Percentiles rank a stretch among this genome's conserved stretches.
Conservation (phyloP, 2,888 invertebrate species). For the Clostera curtula region DNA sequence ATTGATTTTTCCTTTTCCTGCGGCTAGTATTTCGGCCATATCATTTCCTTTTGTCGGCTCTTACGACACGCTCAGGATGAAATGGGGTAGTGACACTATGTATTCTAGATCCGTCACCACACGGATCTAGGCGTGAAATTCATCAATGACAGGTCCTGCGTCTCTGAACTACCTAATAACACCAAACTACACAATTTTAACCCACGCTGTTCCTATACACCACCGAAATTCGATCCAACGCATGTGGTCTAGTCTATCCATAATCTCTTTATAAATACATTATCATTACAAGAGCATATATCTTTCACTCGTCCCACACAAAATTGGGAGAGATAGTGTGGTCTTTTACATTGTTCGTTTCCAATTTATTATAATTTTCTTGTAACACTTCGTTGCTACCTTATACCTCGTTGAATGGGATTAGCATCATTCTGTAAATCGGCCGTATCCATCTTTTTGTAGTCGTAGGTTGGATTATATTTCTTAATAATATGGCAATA, state of each 20-base stretch:
- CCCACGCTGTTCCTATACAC: neutral
- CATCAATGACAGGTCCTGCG: too few relatives aligned
- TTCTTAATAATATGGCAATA: neutral
- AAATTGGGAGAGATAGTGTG: neutral
- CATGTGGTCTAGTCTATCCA: slow-evolving; percentile 30
- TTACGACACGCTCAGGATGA: too few relatives aligned
- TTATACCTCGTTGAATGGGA: slow-evolving; percentile 16
- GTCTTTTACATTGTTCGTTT: slow-evolving; percentile 16
- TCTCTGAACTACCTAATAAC: too few relatives aligned
- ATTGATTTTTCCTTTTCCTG: too few relatives aligned
- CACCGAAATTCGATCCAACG: slow-evolving; percentile 17
- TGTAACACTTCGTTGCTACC: slow-evolving; percentile 32
- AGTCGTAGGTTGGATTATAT: neutral
- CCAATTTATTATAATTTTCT: slow-evolving; percentile 53
- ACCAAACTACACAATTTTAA: neutral
- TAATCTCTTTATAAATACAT: slow-evolving; percentile 26
- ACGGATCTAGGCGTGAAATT: too few relatives aligned
- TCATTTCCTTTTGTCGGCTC: too few relatives aligned
- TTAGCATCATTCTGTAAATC: slow-evolving; percentile 14
- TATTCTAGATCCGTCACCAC: too few relatives aligned
- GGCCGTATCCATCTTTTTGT: slow-evolving; percentile 1
- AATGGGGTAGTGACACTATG: too few relatives aligned
- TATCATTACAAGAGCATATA: slow-evolving; percentile 25
- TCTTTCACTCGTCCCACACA: slow-evolving; percentile 20
- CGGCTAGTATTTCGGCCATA: too few relatives aligned